phyloP scores from a whole-genome alignment of 2,888 invertebrate genomes.

The Nebria salina region DNA sequence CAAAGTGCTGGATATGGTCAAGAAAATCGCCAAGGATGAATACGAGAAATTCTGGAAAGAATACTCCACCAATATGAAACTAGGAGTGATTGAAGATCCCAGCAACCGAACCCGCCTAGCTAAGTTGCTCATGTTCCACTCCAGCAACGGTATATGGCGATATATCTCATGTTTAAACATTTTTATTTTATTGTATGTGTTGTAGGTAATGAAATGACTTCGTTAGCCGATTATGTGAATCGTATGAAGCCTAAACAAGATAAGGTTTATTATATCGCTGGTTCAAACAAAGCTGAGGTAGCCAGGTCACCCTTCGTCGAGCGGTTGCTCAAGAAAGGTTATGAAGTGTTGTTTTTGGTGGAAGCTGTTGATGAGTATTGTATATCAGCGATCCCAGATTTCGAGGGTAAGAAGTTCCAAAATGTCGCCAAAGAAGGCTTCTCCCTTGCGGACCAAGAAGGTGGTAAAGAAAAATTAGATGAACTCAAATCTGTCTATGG shows the following conservation, averaged over 20 bases:
- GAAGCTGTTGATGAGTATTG: conserved; percentile 99
- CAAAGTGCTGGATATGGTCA: conserved; percentile 97
- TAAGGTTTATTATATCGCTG: conserved; percentile 96
- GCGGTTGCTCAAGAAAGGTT: conserved; percentile 89
- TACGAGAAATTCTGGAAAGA: conserved; percentile 98
- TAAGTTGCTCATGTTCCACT: conserved; percentile 91
- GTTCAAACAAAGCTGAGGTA: conserved; percentile 85
- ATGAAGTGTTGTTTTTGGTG: conserved; percentile 92
- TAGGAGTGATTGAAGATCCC: conserved; percentile 96
- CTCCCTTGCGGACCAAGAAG: conserved; percentile 78
- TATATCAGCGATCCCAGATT: conserved; percentile 95
- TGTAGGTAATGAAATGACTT: conserved; percentile 69
- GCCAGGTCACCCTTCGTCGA: conserved; percentile 95
- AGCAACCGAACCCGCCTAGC: conserved; percentile 95
- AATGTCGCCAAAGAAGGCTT: conserved; percentile 99
- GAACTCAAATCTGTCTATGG: conserved; percentile 81
- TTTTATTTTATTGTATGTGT: no score
- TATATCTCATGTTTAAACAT: no score
- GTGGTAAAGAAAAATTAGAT: conserved; percentile 79
- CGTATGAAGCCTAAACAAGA: conserved; percentile 97
- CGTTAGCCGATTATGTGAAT: conserved; percentile 87
- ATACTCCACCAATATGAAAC: conserved; percentile 88
- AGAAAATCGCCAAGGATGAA: conserved; percentile 90
- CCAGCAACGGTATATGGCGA: conserved; percentile 69
- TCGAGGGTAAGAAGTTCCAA: conserved; percentile 98